phyloP scores from a whole-genome alignment of 2,888 invertebrate genomes.

The Timema podura region DNA sequence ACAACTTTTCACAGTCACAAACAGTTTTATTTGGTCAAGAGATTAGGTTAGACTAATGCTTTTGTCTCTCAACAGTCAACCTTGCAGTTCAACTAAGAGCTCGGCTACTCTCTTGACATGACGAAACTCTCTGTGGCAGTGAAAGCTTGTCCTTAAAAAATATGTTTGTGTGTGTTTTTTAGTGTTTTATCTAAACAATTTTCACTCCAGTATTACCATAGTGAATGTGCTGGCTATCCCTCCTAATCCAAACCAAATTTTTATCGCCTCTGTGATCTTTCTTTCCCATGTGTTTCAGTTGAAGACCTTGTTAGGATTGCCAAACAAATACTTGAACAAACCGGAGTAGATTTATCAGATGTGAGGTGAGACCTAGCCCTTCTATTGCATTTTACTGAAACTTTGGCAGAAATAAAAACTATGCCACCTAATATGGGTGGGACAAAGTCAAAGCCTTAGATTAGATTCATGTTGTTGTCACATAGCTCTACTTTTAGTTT shows the following conservation, averaged over 20 bases:
- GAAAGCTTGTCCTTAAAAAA: constrained; percentile 5
- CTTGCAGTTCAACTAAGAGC: too few relatives aligned
- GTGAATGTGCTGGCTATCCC: too few relatives aligned
- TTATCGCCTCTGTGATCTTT: background rate
- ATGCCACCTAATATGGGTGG: background rate
- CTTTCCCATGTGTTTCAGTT: constrained; percentile 27
- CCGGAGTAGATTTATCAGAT: constrained; percentile 43
- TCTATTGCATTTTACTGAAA: background rate
- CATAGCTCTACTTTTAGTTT: too few relatives aligned
- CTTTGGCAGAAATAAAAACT: background rate
- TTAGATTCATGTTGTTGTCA: too few relatives aligned
- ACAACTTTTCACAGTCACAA: too few relatives aligned
- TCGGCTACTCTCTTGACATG: too few relatives aligned
- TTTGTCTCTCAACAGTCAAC: too few relatives aligned
- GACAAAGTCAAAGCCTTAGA: background rate
- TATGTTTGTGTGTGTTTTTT: background rate
- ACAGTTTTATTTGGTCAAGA: too few relatives aligned
- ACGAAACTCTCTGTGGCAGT: too few relatives aligned
- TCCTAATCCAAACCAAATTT: background rate
- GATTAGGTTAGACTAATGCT: too few relatives aligned
- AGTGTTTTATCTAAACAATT: too few relatives aligned
- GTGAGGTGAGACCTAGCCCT: constrained; percentile 35
- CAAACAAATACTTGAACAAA: constrained; percentile 49
- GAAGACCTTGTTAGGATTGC: constrained; percentile 60
- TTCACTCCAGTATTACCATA: too few relatives aligned